Evolutionary conservation across 1,140 invertebrate species (phyloP).

Genomic region (Maconellicoccus hirsutus): DNA sequence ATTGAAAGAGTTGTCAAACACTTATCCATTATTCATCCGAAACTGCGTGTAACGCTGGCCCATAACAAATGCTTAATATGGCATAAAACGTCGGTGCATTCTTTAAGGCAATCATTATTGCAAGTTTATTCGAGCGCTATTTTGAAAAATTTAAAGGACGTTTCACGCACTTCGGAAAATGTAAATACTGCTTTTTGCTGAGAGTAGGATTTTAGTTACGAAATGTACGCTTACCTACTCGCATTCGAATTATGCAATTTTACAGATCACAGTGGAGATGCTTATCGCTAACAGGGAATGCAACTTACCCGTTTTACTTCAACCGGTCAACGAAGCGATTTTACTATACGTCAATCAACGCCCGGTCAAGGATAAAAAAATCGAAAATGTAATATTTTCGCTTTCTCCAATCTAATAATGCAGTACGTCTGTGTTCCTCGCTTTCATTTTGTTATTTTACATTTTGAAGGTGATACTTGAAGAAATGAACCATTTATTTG

Average conservation of each 20-base stretch:
- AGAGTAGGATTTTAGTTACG: background rate
- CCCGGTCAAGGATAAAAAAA: conserved; percentile 43
- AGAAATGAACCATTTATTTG: conserved; percentile 29
- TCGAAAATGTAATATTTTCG: conserved; percentile 30
- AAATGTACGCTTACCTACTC: too few species aligned
- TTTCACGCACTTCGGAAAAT: conserved; percentile 31
- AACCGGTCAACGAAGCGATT: conserved; percentile 32
- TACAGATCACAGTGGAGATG: background rate
- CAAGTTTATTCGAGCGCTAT: conserved; percentile 39
- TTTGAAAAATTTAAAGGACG: conserved; percentile 36
- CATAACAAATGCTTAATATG: conserved; percentile 45
- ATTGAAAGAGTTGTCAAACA: conserved; percentile 44
- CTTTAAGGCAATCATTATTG: conserved; percentile 37
- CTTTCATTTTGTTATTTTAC: background rate
- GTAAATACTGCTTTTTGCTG: conserved; percentile 27
- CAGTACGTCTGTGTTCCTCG: too few species aligned
- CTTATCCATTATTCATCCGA: conserved; percentile 42
- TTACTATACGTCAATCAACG: conserved; percentile 45
- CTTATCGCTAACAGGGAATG: background rate
- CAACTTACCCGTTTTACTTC: background rate
- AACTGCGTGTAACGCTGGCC: conserved; percentile 39
- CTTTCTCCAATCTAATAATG: background rate
- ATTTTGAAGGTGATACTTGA: conserved; percentile 28
- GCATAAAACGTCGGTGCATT: conserved; percentile 40
- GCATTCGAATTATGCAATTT: too few species aligned